Percentiles rank a stretch among this genome's conserved stretches.
Evolutionary conservation across 1,140 invertebrate genomes (phyloP).

Genomic region (Aphelenchoides fujianensis): DNA sequence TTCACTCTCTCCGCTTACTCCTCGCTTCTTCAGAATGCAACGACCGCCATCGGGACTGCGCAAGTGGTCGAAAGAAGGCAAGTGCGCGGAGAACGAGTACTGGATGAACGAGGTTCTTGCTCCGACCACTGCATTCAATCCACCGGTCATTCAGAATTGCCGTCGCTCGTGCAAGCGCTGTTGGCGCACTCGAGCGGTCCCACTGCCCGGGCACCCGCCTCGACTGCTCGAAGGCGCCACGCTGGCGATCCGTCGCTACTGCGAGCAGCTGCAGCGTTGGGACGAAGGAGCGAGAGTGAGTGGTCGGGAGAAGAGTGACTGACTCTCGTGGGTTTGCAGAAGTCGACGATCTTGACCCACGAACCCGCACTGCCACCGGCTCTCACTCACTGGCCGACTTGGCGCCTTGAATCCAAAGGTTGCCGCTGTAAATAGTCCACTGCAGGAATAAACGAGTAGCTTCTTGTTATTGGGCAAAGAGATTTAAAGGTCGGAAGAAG

Average conservation of each 20-base stretch:
- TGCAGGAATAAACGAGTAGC: not conserved
- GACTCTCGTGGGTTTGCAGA: too few species aligned
- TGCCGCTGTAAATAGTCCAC: too few species aligned
- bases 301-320: too few species aligned
- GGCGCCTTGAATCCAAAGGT: not conserved
- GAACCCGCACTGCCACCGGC: not conserved
- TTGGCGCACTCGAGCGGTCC: not conserved
- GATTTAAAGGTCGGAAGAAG: too few species aligned
- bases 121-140: too few species aligned
- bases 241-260: not conserved
- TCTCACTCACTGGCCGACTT: not conserved
- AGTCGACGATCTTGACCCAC: too few species aligned
- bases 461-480: too few species aligned
- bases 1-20: too few species aligned
- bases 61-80: slow-evolving; percentile 31
- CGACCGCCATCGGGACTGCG: slow-evolving; percentile 42
- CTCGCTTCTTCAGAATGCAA: slow-evolving; percentile 42
- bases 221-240: not conserved
- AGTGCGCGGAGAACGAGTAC: slow-evolving; percentile 51
- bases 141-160: too few species aligned
- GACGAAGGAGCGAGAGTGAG: not conserved
- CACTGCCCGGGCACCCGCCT: not conserved
- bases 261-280: not conserved
- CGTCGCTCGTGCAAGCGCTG: slow-evolving; percentile 20
- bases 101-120: not conserved